Base-by-base conservation (phyloP, 2,113 vertebrate genomes). In the Dicerorhinus sumatrensis region DNA sequence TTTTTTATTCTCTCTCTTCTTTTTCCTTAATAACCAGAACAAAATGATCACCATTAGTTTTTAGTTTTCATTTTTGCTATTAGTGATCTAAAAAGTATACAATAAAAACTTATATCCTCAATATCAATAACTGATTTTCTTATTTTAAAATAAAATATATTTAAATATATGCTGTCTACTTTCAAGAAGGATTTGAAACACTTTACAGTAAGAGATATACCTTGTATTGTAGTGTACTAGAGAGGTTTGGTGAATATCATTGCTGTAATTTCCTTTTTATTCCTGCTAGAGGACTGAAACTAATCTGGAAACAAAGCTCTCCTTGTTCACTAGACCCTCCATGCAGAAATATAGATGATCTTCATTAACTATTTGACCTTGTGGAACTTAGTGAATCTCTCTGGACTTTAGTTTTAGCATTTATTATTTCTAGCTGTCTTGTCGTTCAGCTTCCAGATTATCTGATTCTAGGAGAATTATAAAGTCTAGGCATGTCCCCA, bases 101-200 rank as follows among this genome's bases (percentile, higher is more conserved):
- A n/a, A 2, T 65, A 54, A 63, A 73, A 82, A 18, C 20, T 18
- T 81, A 89, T 1, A 89, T 82, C 10, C 48, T 86, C 56, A 72
- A 56, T 56, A 76, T 83, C 39, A 83, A 4, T 90, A 20, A 73
- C 80, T 79, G 31, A 70, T 67, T 86, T 85, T 83, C 46, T 16
- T 23, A 62, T 60, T 91, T 81, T 46, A 56, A 88, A 81, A 16
- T 70, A 77, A 60, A 89, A 77, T 73, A n/a, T 75, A 54, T 67
- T 91, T 81, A 63, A 85, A 73, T 69, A 83, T 69, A 18, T 83
- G 62, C 6, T 80, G 5, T 73, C 27, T 86, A 2, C 31, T 90
- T 94, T 91, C 29, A 89, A 84, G 25, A 92, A 77, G 36, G 31
- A 79, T 89, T 88, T 72, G 42, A 69, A 69, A 87, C 54, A 94